phyloP scores from a whole-genome alignment of 2,113 vertebrate genomes.

The Morone chrysops region DNA sequence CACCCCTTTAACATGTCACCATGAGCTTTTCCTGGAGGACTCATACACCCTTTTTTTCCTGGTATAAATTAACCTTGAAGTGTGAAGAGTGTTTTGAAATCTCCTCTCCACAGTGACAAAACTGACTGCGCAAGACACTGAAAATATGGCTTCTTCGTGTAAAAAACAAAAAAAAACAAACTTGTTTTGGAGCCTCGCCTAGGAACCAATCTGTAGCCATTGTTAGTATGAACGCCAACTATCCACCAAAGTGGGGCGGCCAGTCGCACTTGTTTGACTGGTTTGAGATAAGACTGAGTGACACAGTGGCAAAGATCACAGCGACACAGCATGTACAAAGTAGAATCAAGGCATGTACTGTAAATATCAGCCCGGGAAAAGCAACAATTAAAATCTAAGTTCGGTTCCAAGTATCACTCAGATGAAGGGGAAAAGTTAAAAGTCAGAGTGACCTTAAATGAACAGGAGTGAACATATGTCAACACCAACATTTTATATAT shows the following conservation, averaged over 20 bases:
- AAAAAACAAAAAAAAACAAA: neutral
- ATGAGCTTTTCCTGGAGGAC: neutral
- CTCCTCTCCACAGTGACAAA: slow-evolving; percentile 13
- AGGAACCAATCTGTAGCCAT: slow-evolving; percentile 2
- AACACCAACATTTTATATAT: slow-evolving; percentile 32
- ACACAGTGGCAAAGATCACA: slow-evolving; percentile 51
- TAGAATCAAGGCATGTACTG: slow-evolving; percentile 45
- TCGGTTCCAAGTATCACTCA: neutral
- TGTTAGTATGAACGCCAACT: neutral
- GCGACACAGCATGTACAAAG: slow-evolving; percentile 39
- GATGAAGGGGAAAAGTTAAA: slow-evolving; percentile 35
- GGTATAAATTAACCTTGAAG: neutral
- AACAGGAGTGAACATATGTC: slow-evolving; percentile 23
- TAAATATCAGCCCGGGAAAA: slow-evolving; percentile 35
- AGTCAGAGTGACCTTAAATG: slow-evolving; percentile 2
- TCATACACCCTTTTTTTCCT: neutral
- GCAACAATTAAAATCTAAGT: slow-evolving; percentile 21
- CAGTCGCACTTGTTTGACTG: slow-evolving; percentile 57
- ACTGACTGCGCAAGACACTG: neutral
- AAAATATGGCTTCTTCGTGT: slow-evolving; percentile 50
- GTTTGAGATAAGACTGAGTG: slow-evolving; percentile 34
- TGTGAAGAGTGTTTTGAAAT: slow-evolving; percentile 22
- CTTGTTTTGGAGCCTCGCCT: neutral
- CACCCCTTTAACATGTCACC: slow-evolving; percentile 17
- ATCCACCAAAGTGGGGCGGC: neutral